A percentile compares a stretch with the other conserved stretches of the same genome.
Evolutionary conservation across 2,888 invertebrate species (phyloP).

Genomic region (Lasioglossum morio): DNA sequence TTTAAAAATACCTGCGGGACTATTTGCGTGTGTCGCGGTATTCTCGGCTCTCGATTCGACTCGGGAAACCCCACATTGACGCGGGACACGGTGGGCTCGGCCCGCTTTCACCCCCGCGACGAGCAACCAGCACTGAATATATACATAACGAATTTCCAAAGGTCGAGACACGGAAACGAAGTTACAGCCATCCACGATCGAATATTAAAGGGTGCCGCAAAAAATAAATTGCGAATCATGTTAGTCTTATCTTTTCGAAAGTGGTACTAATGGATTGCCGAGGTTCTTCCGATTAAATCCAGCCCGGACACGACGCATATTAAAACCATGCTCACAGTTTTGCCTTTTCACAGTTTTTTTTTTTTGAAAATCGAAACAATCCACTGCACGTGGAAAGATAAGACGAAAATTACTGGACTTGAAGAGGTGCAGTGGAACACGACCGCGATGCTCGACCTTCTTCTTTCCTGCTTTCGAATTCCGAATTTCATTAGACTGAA

Average conservation of each 20-base stretch:
- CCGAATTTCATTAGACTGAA: not conserved
- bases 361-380: too few relatives aligned
- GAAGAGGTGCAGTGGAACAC: not conserved
- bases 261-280: too few relatives aligned
- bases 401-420: not conserved
- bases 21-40: constrained; percentile 77
- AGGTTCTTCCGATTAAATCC: not conserved
- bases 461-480: constrained; percentile 4
- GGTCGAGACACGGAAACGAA: not conserved
- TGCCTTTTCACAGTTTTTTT: too few relatives aligned
- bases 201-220: not conserved
- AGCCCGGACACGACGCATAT: not conserved
- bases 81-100: constrained; percentile 55
- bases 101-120: constrained; percentile 39
- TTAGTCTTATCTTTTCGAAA: too few relatives aligned
- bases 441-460: not conserved
- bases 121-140: not conserved
- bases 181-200: not conserved
- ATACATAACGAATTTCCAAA: not conserved
- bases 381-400: too few relatives aligned
- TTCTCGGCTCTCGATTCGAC: constrained; percentile 65
- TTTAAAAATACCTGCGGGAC: constrained; percentile 78
- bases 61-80: constrained; percentile 73
- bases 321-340: not conserved
- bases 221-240: not conserved